phyloP scores from a whole-genome alignment of 2,888 invertebrate species.

The Orchesella flavescens region DNA sequence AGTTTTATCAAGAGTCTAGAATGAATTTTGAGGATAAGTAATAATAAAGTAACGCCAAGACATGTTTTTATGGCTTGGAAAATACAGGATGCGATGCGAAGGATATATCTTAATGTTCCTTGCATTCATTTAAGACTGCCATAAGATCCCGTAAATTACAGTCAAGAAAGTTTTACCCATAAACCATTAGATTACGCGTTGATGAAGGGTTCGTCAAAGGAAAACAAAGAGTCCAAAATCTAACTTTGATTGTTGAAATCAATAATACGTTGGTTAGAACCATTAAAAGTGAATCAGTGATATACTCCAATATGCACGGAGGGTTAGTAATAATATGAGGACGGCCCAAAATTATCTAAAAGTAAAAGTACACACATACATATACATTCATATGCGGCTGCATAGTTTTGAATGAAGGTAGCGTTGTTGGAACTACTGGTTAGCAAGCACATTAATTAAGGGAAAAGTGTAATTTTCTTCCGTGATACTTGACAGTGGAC shows the following conservation, averaged over 20 bases:
- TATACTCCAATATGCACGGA: not conserved
- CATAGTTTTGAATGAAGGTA: constrained; percentile 23
- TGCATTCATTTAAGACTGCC: too few species aligned
- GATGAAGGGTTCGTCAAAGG: constrained; percentile 3
- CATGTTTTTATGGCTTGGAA: too few species aligned
- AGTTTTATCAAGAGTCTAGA: too few species aligned
- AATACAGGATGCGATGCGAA: too few species aligned
- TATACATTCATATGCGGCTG: not conserved
- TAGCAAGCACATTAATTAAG: constrained; percentile 61
- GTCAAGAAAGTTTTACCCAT: constrained; percentile 37
- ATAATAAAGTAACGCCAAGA: too few species aligned
- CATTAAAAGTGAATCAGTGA: constrained; percentile 24
- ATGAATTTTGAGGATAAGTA: too few species aligned
- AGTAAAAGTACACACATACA: not conserved
- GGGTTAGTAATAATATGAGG: not conserved
- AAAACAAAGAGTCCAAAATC: constrained; percentile 30
- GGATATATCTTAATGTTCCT: too few species aligned
- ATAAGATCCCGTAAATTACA: constrained; percentile 51
- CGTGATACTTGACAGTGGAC: constrained; percentile 63
- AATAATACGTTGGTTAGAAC: constrained; percentile 41
- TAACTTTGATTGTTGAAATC: constrained; percentile 64
- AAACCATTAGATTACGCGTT: constrained; percentile 47
- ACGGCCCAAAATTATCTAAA: constrained; percentile 38
- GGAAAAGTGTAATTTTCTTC: constrained; percentile 64
- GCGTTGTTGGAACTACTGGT: constrained; percentile 42